phyloP scores from a whole-genome alignment of 2,888 invertebrate species.

The Kryphioiulus occultus region DNA sequence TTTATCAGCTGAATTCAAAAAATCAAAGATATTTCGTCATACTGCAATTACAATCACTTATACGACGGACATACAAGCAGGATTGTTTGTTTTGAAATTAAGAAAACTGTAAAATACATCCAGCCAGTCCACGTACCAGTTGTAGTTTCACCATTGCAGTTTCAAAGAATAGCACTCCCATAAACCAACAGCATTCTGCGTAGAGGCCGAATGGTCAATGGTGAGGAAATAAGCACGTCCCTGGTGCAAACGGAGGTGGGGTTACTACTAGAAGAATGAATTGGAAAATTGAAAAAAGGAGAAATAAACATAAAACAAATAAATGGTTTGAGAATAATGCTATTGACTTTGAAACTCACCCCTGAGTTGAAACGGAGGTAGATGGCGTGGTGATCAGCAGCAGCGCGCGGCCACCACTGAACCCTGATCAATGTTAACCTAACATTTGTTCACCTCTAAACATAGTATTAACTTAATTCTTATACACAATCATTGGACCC shows the following conservation, averaged over 20 bases:
- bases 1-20: too few species aligned
- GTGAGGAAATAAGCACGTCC: neutral
- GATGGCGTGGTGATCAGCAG: conserved; percentile 27
- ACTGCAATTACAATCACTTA: too few species aligned
- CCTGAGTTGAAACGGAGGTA: conserved; percentile 50
- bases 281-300: conserved; percentile 6
- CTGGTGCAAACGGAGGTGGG: neutral
- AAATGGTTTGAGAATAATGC: conserved; percentile 46
- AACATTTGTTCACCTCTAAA: neutral
- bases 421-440: neutral
- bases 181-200: neutral
- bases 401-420: neutral
- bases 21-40: too few species aligned
- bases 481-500: conserved; percentile 18
- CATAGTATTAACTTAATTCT: conserved; percentile 5
- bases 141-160: neutral
- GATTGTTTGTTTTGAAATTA: too few species aligned
- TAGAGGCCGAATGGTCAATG: neutral
- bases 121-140: too few species aligned
- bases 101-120: too few species aligned
- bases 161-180: neutral
- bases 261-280: neutral
- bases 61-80: too few species aligned
- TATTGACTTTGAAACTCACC: conserved; percentile 49
- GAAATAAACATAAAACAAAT: conserved; percentile 10